A percentile compares a stretch with the other conserved stretches of the same genome.
These are phyloP conservation scores for Halictus rubicundus DNA, from an alignment of 1,140 invertebrate species.

Conservation along the genomic window DNA sequence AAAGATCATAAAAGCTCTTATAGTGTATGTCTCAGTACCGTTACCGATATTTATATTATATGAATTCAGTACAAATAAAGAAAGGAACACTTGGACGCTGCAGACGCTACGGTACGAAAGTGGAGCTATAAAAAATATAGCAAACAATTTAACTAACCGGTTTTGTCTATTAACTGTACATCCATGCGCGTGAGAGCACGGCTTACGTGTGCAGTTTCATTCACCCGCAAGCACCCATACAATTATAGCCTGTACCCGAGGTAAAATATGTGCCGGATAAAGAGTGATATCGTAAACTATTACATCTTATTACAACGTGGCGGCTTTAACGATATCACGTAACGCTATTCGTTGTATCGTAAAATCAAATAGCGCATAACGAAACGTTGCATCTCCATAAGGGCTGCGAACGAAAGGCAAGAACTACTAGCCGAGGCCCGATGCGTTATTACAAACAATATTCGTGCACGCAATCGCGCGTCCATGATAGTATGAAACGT, in stretches of 20 bases:
- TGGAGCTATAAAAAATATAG: too few relatives aligned
- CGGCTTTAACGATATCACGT: conserved; percentile 8
- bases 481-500: background rate
- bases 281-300: conserved; percentile 20
- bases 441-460: conserved; percentile 3
- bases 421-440: background rate
- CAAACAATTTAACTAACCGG: too few relatives aligned
- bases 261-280: background rate
- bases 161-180: too few relatives aligned
- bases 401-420: background rate
- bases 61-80: too few relatives aligned
- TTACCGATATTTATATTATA: too few relatives aligned
- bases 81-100: too few relatives aligned
- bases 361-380: conserved; percentile 34
- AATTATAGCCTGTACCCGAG: background rate
- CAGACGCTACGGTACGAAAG: too few relatives aligned
- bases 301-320: conserved; percentile 34
- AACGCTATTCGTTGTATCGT: conserved; percentile 7
- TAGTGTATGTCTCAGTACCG: too few relatives aligned
- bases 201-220: background rate
- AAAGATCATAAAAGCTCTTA: too few relatives aligned
- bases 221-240: background rate
- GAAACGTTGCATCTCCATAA: background rate
- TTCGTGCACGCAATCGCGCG: background rate
- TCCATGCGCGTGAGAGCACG: background rate